Base-by-base conservation (phyloP, 2,113 vertebrate species). In the Neolamprologus caudopunctatus region DNA sequence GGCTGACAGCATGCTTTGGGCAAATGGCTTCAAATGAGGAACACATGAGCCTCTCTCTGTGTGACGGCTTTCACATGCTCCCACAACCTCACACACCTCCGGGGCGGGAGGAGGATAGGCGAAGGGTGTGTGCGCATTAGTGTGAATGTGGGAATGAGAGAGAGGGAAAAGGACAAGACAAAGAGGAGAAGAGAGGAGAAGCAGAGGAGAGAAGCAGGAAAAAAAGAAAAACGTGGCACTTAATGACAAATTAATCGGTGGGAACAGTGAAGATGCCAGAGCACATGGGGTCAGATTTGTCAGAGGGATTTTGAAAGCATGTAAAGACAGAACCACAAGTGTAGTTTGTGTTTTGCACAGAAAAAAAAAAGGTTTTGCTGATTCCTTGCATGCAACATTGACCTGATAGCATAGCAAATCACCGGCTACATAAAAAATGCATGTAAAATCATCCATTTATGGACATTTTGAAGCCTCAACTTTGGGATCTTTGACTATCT, bases 31-130 rank as follows among this genome's bases (percentile, higher is more conserved):
- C 93, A 95, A 94, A 96, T 94, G 94, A 94, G 88, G 95, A 94
- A 91, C 92, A 94, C 94, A 96, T 94, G 90, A 94, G 87, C 86
- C 79, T 84, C 88, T 91, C 92, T 78, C 88, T 93, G 84, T 92
- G 92, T 93, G 94, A 95, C 86, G 91, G 94, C 95, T 94, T 92
- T 95, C 95, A 96, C 94, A 95, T 96, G 92, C 92, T 95, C 78
- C 87, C 81, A 54, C 87, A 89, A 88, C 93, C 90, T 93, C 90
- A 91, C 92, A 90, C 92, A 91, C 90, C 93, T 95, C 87, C 82
- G 11, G 91, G 92, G 88, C 26, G 40, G 86, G 81, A 73, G 89
- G 78, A 68, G 82, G 58, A 78, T 33, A 42, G 50, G 86, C 35
- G 26, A 40, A 58, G 55, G 66, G 79, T 81, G 91, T 79, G 87